Evolutionary conservation across 2,797 vertebrate species (phyloP).

Genomic region (Graptemys geographica): DNA sequence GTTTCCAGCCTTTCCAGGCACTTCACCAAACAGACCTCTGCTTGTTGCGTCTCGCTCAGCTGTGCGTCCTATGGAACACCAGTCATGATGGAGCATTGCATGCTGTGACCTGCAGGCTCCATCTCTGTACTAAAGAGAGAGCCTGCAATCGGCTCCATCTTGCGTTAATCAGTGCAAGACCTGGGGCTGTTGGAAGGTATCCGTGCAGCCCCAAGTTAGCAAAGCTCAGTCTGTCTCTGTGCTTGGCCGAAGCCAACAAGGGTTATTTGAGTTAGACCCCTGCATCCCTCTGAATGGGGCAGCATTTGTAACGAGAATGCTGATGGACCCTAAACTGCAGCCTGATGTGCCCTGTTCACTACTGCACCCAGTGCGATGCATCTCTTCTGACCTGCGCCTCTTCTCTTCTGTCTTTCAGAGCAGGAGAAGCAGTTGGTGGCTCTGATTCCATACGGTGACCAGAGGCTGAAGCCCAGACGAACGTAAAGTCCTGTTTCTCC

Average conservation of each 20-base stretch:
- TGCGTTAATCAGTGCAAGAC: background rate
- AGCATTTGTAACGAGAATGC: background rate
- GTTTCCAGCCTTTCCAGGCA: background rate
- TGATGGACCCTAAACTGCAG: background rate
- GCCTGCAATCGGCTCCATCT: background rate
- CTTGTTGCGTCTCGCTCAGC: background rate
- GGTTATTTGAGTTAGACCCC: background rate
- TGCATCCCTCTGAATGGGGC: background rate
- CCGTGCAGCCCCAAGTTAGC: background rate
- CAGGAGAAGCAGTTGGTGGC: conserved; percentile 89
- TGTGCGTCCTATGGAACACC: background rate
- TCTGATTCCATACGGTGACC: conserved; percentile 92
- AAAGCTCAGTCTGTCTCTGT: background rate
- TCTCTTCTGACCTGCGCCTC: background rate
- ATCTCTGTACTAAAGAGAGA: background rate
- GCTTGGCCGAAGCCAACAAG: background rate
- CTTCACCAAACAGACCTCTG: background rate
- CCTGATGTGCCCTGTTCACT: background rate
- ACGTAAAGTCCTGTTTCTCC: conserved; percentile 82
- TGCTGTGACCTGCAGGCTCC: background rate
- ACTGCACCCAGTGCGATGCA: background rate
- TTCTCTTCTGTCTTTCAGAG: conserved; percentile 75
- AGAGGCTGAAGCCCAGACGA: conserved; percentile 88
- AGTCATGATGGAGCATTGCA: background rate
- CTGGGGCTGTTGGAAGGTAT: background rate